These are phyloP conservation scores for Cirrhinus mrigala DNA, from an alignment of 2,797 vertebrate genomes.

Conservation along the genomic window DNA sequence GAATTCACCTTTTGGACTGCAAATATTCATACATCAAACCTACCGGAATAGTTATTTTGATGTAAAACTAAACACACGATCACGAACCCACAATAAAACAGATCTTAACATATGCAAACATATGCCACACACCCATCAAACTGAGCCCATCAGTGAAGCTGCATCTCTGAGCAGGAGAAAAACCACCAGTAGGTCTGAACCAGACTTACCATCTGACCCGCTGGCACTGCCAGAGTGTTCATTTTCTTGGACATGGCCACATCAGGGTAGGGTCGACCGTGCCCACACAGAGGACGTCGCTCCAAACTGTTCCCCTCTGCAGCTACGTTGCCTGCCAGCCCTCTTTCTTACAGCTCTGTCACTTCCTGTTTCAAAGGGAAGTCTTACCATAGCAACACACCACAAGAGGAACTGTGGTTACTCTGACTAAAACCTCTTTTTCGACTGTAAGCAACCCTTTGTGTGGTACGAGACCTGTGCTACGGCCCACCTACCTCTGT, in stretches of 20 bases:
- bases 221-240: slow-evolving; percentile 54
- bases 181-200: not conserved
- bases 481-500: not conserved
- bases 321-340: slow-evolving; percentile 33
- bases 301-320: slow-evolving; percentile 40
- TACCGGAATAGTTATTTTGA: not conserved
- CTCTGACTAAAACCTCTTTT: slow-evolving; percentile 43
- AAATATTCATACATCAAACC: not conserved
- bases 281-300: slow-evolving; percentile 23
- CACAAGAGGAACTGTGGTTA: slow-evolving; percentile 67
- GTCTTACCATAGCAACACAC: slow-evolving; percentile 66
- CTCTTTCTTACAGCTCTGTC: slow-evolving; percentile 57
- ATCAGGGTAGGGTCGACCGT: slow-evolving; percentile 24
- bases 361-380: slow-evolving; percentile 68
- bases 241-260: slow-evolving; percentile 60
- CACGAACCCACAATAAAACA: not conserved
- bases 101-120: not conserved
- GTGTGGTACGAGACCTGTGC: not conserved
- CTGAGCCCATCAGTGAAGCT: not conserved
- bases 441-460: slow-evolving; percentile 29
- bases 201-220: slow-evolving; percentile 61
- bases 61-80: not conserved
- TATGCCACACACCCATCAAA: not conserved
- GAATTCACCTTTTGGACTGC: not conserved
- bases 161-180: not conserved